phyloP scores from a whole-genome alignment of 30 jellyfish, hydroid and myxozoan species.

The Aurelia aurita region DNA sequence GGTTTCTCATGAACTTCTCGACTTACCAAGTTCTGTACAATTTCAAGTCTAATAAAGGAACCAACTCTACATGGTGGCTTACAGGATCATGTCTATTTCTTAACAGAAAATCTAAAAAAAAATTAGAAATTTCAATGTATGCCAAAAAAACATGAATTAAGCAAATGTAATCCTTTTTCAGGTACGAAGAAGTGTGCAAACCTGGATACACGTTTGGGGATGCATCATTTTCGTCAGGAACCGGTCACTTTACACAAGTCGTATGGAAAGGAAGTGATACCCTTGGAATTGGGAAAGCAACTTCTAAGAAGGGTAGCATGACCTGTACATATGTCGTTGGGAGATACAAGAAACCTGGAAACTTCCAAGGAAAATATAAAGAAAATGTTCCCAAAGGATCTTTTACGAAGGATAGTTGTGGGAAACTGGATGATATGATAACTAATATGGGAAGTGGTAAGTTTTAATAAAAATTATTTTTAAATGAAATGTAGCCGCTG shows the following conservation, averaged over 20 bases:
- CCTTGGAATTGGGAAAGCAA: constrained; percentile 95
- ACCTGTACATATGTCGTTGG: constrained; percentile 93
- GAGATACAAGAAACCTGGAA: constrained; percentile 87
- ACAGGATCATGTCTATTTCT: too few species aligned
- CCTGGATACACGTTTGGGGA: constrained; percentile 73
- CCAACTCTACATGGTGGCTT: too few species aligned
- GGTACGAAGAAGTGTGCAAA: constrained; percentile 88
- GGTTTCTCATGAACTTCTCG: too few species aligned
- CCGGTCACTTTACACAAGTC: constrained; percentile 92
- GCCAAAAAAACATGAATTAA: too few species aligned
- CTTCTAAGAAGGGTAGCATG: constrained; percentile 68
- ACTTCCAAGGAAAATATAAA: constrained; percentile 70
- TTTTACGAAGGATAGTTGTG: constrained; percentile 49
- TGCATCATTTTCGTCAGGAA: constrained; percentile 37
- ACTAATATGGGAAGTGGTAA: constrained; percentile 42
- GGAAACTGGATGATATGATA: constrained; percentile 60
- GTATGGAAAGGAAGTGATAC: constrained; percentile 92
- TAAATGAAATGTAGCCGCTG: too few species aligned
- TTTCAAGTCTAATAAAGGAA: too few species aligned
- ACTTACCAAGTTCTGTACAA: too few species aligned
- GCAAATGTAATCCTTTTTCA: too few species aligned
- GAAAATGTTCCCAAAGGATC: constrained; percentile 91
- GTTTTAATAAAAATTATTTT: too few species aligned
- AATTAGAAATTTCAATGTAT: too few species aligned
- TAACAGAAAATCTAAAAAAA: too few species aligned